Evolutionary conservation across 2,888 invertebrate genomes (phyloP), one percentile per base, ranked within the genome.

Genomic region (Sialis lutaria): DNA sequence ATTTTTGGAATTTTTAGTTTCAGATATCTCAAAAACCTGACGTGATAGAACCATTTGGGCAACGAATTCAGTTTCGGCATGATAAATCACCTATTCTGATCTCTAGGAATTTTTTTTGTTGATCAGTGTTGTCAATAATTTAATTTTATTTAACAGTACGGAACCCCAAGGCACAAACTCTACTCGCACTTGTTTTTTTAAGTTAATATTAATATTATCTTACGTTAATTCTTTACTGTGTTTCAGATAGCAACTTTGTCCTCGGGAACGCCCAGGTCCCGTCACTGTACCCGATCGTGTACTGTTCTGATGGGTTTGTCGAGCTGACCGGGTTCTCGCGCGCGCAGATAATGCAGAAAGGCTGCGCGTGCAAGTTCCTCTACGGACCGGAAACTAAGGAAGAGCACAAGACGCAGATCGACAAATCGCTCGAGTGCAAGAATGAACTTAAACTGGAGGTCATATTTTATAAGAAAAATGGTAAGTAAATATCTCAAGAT

Each of bases 261-360:
- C 72, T 92, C 69, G 92, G 92, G 61, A 92, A 92, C 73, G 92
- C 92, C 55, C 92, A 92, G 70, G 92, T 91, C 58, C 81, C 83
- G 51, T 68, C 79, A 58, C 67, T 79, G 55, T 87, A 89, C 72
- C 92, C 92, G 57, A 92, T 92, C 72, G 92, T 92, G 58, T 92
- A 92, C 72, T 92, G 92, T 72, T 91, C 90, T 50, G 92, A 92
- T 74, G 92, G 92, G 50, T 92, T 92, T 73, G 90, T 90, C 68
- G 92, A 92, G 74, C 80, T 93, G 74, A 91, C 92, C 50, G 90
- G 91, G 55, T 91, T 83, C 72, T 78, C 88, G 55, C 76, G 92
- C 58, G 92, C 91, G 53, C 90, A 92, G 73, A 92, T 93, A 69
- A 92, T 92, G 92, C 91, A 92, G 70, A 91, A 91, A 65, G 87